phyloP scores from a whole-genome alignment of 2,797 vertebrate species.

The Cyprinodon diabolis region DNA sequence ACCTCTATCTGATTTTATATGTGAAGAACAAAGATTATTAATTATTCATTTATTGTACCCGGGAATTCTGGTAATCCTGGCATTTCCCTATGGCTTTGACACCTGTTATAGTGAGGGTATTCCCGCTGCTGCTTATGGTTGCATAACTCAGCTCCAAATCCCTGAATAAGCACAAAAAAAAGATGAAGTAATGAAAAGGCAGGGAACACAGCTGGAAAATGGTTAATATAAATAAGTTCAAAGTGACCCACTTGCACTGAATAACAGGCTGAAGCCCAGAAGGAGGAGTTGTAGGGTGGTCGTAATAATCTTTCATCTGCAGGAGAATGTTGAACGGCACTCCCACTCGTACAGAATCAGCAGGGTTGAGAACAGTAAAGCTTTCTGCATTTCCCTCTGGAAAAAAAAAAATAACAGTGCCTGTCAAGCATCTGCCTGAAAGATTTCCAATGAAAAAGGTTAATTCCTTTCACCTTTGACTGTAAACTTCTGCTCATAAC shows the following conservation, averaged over 20 bases:
- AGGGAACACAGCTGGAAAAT: neutral
- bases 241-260: constrained; percentile 83
- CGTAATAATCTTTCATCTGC: constrained; percentile 85
- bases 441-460: neutral
- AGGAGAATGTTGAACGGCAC: constrained; percentile 87
- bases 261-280: constrained; percentile 78
- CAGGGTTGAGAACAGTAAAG: constrained; percentile 79
- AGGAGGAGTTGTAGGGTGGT: constrained; percentile 76
- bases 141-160: constrained; percentile 82
- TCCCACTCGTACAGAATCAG: constrained; percentile 80
- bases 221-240: neutral
- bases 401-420: neutral
- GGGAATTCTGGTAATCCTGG: constrained; percentile 76
- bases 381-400: constrained; percentile 85
- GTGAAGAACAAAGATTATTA: no score
- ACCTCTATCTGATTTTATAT: neutral
- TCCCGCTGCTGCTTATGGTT: constrained; percentile 57
- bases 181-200: constrained; percentile 17
- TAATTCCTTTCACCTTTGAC: constrained; percentile 83
- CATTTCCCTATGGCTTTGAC: constrained; percentile 84
- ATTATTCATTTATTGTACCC: constrained; percentile 74
- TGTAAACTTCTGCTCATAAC: constrained; percentile 82
- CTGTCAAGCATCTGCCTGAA: neutral
- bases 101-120: constrained; percentile 77
- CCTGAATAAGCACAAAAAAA: constrained; percentile 70